Evolutionary conservation across 2,797 vertebrate genomes (phyloP).

Genomic region (Acanthurus leucopareius): DNA sequence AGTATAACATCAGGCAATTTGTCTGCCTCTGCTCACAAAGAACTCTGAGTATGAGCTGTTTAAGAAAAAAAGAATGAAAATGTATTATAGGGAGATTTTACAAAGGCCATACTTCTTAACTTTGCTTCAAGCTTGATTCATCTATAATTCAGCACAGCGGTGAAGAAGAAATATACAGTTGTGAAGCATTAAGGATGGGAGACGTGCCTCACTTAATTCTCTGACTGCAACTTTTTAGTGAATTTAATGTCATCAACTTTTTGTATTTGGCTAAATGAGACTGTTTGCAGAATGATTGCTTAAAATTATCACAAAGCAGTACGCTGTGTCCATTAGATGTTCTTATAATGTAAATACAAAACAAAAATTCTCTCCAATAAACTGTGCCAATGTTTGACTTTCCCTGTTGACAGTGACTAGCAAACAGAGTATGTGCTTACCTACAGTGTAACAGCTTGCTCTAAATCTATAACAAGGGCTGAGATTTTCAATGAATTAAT

Average conservation of each 20-base stretch:
- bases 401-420: not conserved
- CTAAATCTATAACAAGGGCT: conserved; percentile 3
- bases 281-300: conserved; percentile 23
- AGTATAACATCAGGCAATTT: conserved; percentile 18
- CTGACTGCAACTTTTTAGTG: conserved; percentile 39
- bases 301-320: not conserved
- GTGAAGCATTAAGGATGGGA: conserved; percentile 36
- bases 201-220: conserved; percentile 1
- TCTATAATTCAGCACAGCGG: conserved; percentile 69
- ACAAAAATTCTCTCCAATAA: conserved; percentile 12
- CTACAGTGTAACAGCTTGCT: not conserved
- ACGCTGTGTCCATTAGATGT: not conserved
- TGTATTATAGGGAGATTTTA: conserved; percentile 41
- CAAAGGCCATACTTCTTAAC: conserved; percentile 54
- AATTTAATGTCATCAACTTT: conserved; percentile 48
- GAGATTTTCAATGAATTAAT: conserved; percentile 1
- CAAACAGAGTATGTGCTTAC: not conserved
- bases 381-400: not conserved
- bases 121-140: conserved; percentile 57
- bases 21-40: conserved; percentile 28
- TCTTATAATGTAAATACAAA: conserved; percentile 15
- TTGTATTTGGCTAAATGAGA: conserved; percentile 45
- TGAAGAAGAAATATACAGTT: conserved; percentile 41
- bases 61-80: conserved; percentile 27
- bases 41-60: conserved; percentile 21